Evolutionary conservation across 2,113 vertebrate genomes (phyloP), one percentile per base, ranked within the genome.

Genomic region (Oophaga pumilio): DNA sequence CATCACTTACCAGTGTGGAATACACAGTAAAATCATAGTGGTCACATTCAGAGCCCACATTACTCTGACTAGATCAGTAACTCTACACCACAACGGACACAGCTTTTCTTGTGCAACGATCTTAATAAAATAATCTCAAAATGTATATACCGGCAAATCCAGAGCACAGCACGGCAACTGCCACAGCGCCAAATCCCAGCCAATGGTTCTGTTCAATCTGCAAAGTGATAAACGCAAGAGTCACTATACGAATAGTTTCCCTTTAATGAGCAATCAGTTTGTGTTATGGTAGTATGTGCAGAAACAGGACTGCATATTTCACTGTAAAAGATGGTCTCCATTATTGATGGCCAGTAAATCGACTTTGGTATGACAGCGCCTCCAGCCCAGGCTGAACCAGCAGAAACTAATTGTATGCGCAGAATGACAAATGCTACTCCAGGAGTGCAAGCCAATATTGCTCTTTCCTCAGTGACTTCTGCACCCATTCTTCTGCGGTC

Each of bases 171-270:
- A 99, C 98, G 56, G 98, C 98, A 77, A 99, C 74, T 12, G 95
- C 96, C 77, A 99, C 95, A 0, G 98, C 97, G 0, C 93, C 86
- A 88, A 99, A 97, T 2, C 98, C 98, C 24, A 97, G 22, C 74
- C 95, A 85, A 0, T 96, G 97, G 86, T 97, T 98, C 92, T 99
- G 98, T 86, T 97, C 96, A 91, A 99, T 90, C 98, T 99, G 93
- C 64, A 94, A 93, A 52, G 89, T 3, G 64, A 69, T 11, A 83
- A 83, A 69, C 53, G 49, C 5, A 69, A 83, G 43, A 52, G 18
- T 83, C 62, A 83, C 49, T 69, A 24, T 53, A 68, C 20, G 28
- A 59, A 17, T 28, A 79, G 53, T 9, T 56, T 18, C 76, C 24
- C 76, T 79, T 8, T 24, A 13, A 6, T 73, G 43, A 43, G 8